Conservation (phyloP, 2,797 vertebrate genomes). For the Iguana delicatissima region DNA sequence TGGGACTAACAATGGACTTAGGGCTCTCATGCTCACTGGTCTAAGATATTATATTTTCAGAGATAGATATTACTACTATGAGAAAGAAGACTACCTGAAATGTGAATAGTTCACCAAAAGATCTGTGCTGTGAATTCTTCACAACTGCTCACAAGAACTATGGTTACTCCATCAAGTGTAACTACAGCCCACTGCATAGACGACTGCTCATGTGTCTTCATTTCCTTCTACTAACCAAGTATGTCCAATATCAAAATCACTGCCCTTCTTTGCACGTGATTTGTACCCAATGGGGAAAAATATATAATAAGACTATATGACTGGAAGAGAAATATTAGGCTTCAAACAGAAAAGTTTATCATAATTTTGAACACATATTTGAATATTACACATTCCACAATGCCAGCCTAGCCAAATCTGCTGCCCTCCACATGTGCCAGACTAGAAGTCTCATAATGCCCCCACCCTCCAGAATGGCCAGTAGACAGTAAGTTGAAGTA, state of each 20-base stretch:
- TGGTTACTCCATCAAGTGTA: background rate
- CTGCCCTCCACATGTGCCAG: background rate
- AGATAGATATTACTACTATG: no score
- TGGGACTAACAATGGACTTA: no score
- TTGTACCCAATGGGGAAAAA: slow-evolving; percentile 29
- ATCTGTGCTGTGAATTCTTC: background rate
- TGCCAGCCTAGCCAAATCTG: background rate
- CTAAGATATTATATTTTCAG: no score
- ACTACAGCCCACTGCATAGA: background rate
- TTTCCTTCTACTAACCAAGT: slow-evolving; percentile 37
- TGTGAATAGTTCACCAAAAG: background rate
- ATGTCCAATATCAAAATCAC: slow-evolving; percentile 34
- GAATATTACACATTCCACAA: slow-evolving; percentile 53
- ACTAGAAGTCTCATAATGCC: background rate
- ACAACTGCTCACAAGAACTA: background rate
- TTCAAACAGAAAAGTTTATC: slow-evolving; percentile 34
- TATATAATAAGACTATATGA: background rate
- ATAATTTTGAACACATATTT: slow-evolving; percentile 65
- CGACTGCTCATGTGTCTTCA: background rate
- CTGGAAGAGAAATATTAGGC: slow-evolving; percentile 24
- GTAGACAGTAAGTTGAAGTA: background rate
- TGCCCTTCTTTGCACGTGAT: slow-evolving; percentile 28
- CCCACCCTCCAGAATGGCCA: background rate
- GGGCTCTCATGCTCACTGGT: no score
- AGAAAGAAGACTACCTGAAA: background rate